phyloP scores from a whole-genome alignment of 1,140 invertebrate species.

The Lasioglossum baleicum region DNA sequence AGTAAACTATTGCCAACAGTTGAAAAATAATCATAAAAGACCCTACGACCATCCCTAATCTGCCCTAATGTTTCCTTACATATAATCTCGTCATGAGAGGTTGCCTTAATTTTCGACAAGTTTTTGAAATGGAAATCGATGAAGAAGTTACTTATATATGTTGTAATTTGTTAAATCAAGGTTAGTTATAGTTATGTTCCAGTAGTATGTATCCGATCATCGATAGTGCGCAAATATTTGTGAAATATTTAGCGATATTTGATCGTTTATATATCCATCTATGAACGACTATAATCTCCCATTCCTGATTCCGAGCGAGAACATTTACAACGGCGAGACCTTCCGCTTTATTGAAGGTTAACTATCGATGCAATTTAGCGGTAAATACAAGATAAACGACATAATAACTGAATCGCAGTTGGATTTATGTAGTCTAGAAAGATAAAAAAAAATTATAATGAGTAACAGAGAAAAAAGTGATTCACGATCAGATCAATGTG shows the following conservation, averaged over 20 bases:
- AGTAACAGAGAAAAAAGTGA: conserved; percentile 46
- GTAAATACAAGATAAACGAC: conserved; percentile 19
- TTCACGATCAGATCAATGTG: conserved; percentile 43
- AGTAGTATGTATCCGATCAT: background rate
- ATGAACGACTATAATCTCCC: background rate
- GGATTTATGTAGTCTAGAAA: background rate
- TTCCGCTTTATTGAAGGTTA: conserved; percentile 19
- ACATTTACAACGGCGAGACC: background rate
- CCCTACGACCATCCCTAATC: background rate
- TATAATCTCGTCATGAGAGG: conserved; percentile 14
- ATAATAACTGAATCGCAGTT: background rate
- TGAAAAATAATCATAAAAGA: background rate
- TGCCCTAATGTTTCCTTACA: too few relatives aligned
- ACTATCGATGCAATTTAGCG: conserved; percentile 7
- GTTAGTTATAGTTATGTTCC: conserved; percentile 26
- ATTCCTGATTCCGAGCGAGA: background rate
- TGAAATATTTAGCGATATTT: conserved; percentile 1
- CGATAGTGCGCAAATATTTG: conserved; percentile 10
- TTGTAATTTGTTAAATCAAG: conserved; percentile 42
- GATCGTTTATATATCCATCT: background rate
- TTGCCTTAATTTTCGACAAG: conserved; percentile 36
- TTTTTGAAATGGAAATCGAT: conserved; percentile 51
- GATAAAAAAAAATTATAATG: conserved; percentile 44
- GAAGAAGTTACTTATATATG: conserved; percentile 7
- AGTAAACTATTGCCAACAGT: background rate